A percentile compares a stretch with the other conserved stretches of the same genome.
Conservation (phyloP, 2,888 invertebrate genomes). For the Volucella bombylans region DNA sequence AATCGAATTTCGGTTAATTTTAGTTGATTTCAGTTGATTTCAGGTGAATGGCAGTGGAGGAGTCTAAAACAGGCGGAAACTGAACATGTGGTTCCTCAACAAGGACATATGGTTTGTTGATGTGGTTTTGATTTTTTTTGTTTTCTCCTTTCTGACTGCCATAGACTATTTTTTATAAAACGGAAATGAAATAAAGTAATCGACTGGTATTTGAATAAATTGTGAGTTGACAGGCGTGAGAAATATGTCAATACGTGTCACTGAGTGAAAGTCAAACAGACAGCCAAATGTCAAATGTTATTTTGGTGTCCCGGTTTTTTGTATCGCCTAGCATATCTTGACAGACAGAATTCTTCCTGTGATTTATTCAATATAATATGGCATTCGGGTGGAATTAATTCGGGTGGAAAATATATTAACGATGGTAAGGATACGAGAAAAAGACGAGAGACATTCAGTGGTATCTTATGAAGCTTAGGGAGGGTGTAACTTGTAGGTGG, state of each 20-base stretch:
- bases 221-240: slow-evolving; percentile 53
- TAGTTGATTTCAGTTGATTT: slow-evolving; percentile 45
- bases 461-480: neutral
- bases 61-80: neutral
- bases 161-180: neutral
- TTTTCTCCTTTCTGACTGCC: neutral
- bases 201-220: slow-evolving; percentile 67
- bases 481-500: slow-evolving; percentile 44
- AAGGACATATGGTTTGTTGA: slow-evolving; percentile 50
- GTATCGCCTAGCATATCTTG: neutral
- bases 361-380: slow-evolving; percentile 53
- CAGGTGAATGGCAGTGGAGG: slow-evolving; percentile 53
- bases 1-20: slow-evolving; percentile 64
- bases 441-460: neutral
- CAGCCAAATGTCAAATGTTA: slow-evolving; percentile 56
- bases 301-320: slow-evolving; percentile 10
- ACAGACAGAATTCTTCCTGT: slow-evolving; percentile 10
- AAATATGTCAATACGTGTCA: slow-evolving; percentile 59
- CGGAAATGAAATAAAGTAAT: slow-evolving; percentile 59
- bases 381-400: slow-evolving; percentile 46
- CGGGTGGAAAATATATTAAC: slow-evolving; percentile 56
- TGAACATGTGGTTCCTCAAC: slow-evolving; percentile 47
- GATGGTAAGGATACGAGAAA: slow-evolving; percentile 22
- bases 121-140: slow-evolving; percentile 41
- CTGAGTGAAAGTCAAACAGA: slow-evolving; percentile 42